A percentile compares a stretch with the other conserved stretches of the same genome.
Conservation (phyloP, 2,113 vertebrate species). For the Pteruthius melanotis region DNA sequence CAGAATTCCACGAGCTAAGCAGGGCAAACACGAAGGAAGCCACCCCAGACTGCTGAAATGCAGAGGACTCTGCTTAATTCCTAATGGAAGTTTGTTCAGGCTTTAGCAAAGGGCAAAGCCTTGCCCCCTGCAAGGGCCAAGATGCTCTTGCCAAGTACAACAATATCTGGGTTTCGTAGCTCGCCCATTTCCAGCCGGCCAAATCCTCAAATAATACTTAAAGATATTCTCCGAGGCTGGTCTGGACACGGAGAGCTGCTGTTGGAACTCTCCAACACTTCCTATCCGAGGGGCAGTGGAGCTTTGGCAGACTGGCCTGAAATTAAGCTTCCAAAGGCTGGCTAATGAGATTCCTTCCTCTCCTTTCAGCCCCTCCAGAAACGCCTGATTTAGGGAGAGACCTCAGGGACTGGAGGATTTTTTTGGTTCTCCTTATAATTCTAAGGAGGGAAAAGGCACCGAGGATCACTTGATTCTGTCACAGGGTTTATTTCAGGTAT, state of each 20-base stretch:
- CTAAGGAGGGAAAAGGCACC: neutral
- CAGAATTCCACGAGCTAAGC: neutral
- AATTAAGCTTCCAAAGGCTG: neutral
- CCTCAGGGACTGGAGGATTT: neutral
- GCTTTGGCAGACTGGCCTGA: neutral
- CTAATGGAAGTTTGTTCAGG: slow-evolving; percentile 1
- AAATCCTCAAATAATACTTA: slow-evolving; percentile 44
- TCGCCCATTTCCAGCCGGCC: neutral
- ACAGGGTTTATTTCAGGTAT: neutral
- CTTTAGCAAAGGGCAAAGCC: slow-evolving; percentile 34
- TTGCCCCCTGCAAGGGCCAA: neutral
- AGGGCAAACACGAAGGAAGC: neutral
- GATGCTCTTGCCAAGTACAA: neutral
- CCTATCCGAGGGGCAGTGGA: neutral
- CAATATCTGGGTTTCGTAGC: slow-evolving; percentile 7
- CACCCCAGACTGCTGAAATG: neutral
- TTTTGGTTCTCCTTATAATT: neutral
- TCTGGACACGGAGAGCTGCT: neutral
- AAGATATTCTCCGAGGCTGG: neutral
- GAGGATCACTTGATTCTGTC: neutral
- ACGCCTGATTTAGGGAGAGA: neutral
- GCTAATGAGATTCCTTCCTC: slow-evolving; percentile 5
- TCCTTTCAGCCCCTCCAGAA: neutral
- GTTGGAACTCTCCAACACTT: neutral
- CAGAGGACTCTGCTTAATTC: neutral